A percentile compares a stretch with the other conserved stretches of the same genome.
phyloP scores from a whole-genome alignment of 1,140 invertebrate genomes.

The Stenopsyche tienmushanensis region DNA sequence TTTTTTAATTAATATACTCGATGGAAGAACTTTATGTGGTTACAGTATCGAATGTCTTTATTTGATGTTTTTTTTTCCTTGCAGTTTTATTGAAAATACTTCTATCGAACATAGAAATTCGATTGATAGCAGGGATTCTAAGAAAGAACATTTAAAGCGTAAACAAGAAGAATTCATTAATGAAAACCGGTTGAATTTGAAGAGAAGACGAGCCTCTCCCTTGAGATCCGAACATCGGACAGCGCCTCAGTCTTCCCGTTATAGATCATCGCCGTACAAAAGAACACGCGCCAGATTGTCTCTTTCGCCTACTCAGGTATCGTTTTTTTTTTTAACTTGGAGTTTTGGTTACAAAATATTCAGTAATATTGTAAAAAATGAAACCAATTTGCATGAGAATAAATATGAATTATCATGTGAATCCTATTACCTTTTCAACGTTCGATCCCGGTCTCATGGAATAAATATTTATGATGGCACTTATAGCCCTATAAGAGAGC shows the following conservation, averaged over 20 bases:
- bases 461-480: too few relatives aligned
- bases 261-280: constrained; percentile 15
- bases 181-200: constrained; percentile 25
- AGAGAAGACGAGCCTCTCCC: constrained; percentile 2
- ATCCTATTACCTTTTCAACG: too few relatives aligned
- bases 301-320: constrained; percentile 15
- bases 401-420: too few relatives aligned
- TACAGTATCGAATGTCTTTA: background rate
- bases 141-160: constrained; percentile 28
- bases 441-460: too few relatives aligned
- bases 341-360: background rate
- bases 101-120: constrained; percentile 12
- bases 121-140: constrained; percentile 5
- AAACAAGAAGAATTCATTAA: constrained; percentile 38
- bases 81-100: constrained; percentile 38
- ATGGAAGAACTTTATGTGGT: too few relatives aligned
- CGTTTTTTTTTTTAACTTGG: background rate
- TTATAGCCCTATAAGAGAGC: too few relatives aligned
- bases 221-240: background rate
- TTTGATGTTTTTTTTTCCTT: constrained; percentile 7
- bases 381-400: too few relatives aligned
- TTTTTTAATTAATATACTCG: background rate
- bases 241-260: background rate
- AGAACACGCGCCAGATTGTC: background rate
- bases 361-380: too few relatives aligned